phyloP scores from a whole-genome alignment of 2,888 invertebrate species.

The Microplitis deprimator region DNA sequence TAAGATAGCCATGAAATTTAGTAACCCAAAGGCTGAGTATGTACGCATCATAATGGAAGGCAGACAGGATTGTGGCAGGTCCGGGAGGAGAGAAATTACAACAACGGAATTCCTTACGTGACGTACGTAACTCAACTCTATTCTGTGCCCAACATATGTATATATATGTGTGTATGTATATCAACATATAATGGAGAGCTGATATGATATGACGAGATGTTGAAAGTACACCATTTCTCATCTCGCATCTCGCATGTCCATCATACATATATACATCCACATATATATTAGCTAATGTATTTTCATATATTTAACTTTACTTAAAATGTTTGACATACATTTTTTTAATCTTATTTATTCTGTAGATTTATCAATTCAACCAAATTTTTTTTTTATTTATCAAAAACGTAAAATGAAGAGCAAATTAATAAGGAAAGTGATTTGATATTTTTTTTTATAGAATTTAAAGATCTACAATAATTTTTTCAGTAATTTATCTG shows the following conservation, averaged over 20 bases:
- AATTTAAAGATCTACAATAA: too few species aligned
- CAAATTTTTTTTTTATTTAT: too few species aligned
- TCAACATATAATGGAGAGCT: neutral
- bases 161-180: conserved; percentile 10
- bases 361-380: too few species aligned
- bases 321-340: too few species aligned
- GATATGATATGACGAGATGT: neutral
- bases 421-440: too few species aligned
- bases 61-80: conserved; percentile 33
- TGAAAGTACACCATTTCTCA: neutral
- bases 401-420: too few species aligned
- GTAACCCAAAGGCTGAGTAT: neutral
- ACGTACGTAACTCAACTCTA: conserved; percentile 31
- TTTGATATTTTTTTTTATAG: too few species aligned
- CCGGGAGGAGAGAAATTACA: conserved; percentile 25
- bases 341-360: too few species aligned
- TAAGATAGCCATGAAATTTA: neutral
- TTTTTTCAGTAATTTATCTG: too few species aligned
- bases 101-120: conserved; percentile 33
- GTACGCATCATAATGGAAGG: neutral
- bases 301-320: too few species aligned
- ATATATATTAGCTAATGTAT: conserved; percentile 11
- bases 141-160: conserved; percentile 18
- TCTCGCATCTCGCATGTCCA: neutral
- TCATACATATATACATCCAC: conserved; percentile 20